Evolutionary conservation across 2,797 vertebrate genomes (phyloP), one percentile per base, ranked within the genome.

Genomic region (Amazona ochrocephala): DNA sequence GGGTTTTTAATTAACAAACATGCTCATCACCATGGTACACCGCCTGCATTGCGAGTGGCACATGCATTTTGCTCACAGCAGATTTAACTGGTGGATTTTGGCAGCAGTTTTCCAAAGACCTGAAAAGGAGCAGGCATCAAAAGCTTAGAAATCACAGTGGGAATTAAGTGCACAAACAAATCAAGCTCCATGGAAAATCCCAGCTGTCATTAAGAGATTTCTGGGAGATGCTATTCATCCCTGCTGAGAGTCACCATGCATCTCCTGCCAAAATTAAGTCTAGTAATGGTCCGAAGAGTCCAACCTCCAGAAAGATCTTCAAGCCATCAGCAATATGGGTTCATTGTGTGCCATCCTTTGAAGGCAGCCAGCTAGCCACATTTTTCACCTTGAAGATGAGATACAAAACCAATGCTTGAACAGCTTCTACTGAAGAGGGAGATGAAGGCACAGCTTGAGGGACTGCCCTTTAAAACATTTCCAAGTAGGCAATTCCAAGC

Each of bases 71-170:
- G 50, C 60, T 39, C 41, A 12, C 56, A 68, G 74, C 77, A 60
- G 23, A 18, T 74, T 54, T 0, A 0, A n/a, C 30, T 51, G 54
- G 44, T 11, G 47, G 32, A 27, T 62, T 88, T 74, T 54, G 83
- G 68, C 79, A 89, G 45, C 34, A 26, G 60, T 45, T 94, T 87
- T 73, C 45, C 71, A 75, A 73, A 71, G 76, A 58, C 21, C 16
- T n/a, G 76, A 41, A 37, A 32, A 53, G 68, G 4, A 90, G 32
- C n/a, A 61, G 75, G 71, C 32, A 76, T 51, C 20, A 50, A 73
- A 41, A 0, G 4, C 79, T 72, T 20, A 26, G 17, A 22, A 83
- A 45, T 9, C 16, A 17, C 1, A 0, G 7, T 32, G 41, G 74
- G 62, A 87, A 15, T 39, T 32, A 18, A 18, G 47, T 5, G 12